Percentiles rank a stretch among this genome's conserved stretches.
These are phyloP conservation scores for Plodia interpunctella DNA, from an alignment of 1,140 invertebrate species.

Conservation along the genomic window DNA sequence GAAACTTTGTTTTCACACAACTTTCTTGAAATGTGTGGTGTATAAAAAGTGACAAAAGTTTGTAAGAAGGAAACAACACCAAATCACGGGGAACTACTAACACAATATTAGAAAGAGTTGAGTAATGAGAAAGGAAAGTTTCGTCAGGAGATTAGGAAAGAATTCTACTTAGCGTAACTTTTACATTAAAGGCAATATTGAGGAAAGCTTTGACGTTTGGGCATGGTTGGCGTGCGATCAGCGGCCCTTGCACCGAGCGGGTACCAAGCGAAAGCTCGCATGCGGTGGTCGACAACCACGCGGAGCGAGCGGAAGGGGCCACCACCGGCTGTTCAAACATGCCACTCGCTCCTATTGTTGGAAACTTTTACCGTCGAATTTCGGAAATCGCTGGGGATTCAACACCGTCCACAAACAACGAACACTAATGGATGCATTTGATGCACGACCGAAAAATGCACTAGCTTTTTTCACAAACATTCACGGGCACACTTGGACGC, in stretches of 20 bases:
- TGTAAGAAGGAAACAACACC: neutral
- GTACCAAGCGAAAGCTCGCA: conserved; percentile 59
- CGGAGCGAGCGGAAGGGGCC: conserved; percentile 40
- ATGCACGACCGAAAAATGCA: conserved; percentile 39
- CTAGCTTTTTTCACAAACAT: conserved; percentile 66
- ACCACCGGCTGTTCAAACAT: conserved; percentile 34
- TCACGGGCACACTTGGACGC: conserved; percentile 66
- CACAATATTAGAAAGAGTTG: conserved; percentile 21
- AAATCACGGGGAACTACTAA: conserved; percentile 15
- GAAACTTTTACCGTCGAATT: conserved; percentile 65
- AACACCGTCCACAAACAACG: conserved; percentile 41
- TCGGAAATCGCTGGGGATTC: conserved; percentile 56
- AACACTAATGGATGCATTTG: conserved; percentile 35
- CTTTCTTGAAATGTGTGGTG: too few relatives aligned
- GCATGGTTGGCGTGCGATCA: conserved; percentile 19
- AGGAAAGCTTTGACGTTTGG: conserved; percentile 45
- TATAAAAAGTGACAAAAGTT: neutral
- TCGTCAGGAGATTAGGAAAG: conserved; percentile 40
- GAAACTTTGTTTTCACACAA: too few relatives aligned
- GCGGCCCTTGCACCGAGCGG: conserved; percentile 30
- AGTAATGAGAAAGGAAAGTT: conserved; percentile 43
- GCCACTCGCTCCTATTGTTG: conserved; percentile 43
- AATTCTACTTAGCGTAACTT: conserved; percentile 52
- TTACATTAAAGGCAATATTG: conserved; percentile 47
- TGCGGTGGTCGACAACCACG: conserved; percentile 38